Percentiles rank a stretch among this genome's conserved stretches.
These are phyloP conservation scores for Theocolax elegans DNA, from an alignment of 1,140 invertebrate genomes.

Conservation along the genomic window DNA sequence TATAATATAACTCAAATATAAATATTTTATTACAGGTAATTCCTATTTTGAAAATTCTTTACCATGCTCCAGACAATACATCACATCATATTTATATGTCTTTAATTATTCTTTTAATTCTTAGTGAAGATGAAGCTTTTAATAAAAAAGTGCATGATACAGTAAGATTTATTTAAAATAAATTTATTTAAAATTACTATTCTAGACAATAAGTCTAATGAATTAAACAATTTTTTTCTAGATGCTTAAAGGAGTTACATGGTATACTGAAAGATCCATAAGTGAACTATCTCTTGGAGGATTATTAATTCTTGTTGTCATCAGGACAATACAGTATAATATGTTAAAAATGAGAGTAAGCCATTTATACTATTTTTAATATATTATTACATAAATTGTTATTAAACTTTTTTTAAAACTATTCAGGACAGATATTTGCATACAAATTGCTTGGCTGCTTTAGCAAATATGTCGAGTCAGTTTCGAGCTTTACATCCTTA, in stretches of 20 bases:
- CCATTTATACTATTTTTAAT: constrained; percentile 5
- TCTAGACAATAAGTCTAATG: no score
- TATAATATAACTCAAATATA: constrained; percentile 33
- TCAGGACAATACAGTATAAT: constrained; percentile 97
- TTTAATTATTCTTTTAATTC: constrained; percentile 94
- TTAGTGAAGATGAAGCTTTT: constrained; percentile 96
- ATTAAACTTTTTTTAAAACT: constrained; percentile 9
- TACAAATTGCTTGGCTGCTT: constrained; percentile 95
- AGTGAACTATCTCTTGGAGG: constrained; percentile 95
- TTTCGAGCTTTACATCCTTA: constrained; percentile 95
- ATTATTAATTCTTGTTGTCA: constrained; percentile 93
- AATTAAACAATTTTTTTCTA: constrained; percentile 62
- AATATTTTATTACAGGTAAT: constrained; percentile 76
- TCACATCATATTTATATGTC: constrained; percentile 99
- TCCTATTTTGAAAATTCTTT: constrained; percentile 93
- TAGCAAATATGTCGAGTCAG: constrained; percentile 98
- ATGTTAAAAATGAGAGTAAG: constrained; percentile 92
- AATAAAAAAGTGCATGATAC: constrained; percentile 95
- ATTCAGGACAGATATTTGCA: constrained; percentile 92
- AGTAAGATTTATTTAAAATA: constrained; percentile 74
- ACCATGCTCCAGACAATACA: constrained; percentile 88
- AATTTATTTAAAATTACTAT: not conserved
- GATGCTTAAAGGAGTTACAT: constrained; percentile 87
- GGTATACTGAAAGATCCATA: constrained; percentile 92
- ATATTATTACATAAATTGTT: constrained; percentile 1